Percentiles rank a stretch among this genome's conserved stretches.
phyloP scores from a whole-genome alignment of 2,113 vertebrate genomes.

The Amazona guildingii region DNA sequence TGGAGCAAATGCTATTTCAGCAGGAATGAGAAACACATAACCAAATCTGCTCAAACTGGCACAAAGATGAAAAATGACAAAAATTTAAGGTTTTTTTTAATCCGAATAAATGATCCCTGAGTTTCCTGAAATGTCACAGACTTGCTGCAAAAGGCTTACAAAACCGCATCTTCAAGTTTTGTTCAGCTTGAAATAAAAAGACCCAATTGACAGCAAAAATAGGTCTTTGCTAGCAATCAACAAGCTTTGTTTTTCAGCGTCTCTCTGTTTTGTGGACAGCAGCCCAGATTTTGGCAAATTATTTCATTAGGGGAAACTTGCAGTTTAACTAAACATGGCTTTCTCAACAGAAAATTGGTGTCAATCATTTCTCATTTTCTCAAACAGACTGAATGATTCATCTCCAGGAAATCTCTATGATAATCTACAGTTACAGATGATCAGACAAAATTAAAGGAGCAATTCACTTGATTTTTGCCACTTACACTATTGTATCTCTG shows the following conservation, averaged over 20 bases:
- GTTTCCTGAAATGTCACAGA: background rate
- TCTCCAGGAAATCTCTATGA: conserved; percentile 10
- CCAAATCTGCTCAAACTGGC: background rate
- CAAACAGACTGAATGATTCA: conserved; percentile 19
- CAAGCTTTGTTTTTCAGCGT: conserved; percentile 39
- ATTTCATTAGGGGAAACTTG: conserved; percentile 51
- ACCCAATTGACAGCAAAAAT: conserved; percentile 31
- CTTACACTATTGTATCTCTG: background rate
- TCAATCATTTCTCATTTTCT: conserved; percentile 18
- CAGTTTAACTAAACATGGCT: background rate
- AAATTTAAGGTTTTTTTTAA: background rate
- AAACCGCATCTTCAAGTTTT: background rate
- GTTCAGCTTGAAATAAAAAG: conserved; percentile 51
- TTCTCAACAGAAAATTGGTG: conserved; percentile 35
- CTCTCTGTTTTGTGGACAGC: conserved; percentile 38
- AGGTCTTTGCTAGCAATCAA: conserved; percentile 43
- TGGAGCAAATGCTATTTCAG: background rate
- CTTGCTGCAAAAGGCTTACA: background rate
- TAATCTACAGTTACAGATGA: background rate
- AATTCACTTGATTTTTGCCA: conserved; percentile 6
- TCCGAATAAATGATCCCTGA: background rate
- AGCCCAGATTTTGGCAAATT: conserved; percentile 41
- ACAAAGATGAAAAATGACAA: background rate
- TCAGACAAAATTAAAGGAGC: conserved; percentile 8
- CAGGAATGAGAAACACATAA: background rate